phyloP scores from a whole-genome alignment of 2,797 vertebrate species.

The Gastrophryne carolinensis region DNA sequence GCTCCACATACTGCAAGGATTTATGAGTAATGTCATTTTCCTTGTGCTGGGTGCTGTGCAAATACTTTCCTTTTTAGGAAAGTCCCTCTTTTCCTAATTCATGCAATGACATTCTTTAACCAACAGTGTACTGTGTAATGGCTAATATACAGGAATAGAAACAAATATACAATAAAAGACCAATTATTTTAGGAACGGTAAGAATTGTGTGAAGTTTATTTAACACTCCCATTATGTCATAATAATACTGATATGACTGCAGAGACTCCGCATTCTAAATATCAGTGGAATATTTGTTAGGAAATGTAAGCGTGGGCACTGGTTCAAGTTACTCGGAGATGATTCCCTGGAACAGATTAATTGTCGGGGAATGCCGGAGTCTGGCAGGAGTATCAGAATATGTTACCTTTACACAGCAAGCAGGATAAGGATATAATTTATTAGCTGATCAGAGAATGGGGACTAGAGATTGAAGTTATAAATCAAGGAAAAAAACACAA shows the following conservation, averaged over 20 bases:
- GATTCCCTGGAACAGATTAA: slow-evolving; percentile 1
- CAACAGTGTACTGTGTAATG: too few relatives aligned
- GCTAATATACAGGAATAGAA: too few relatives aligned
- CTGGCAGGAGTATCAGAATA: not conserved
- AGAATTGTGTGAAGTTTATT: too few relatives aligned
- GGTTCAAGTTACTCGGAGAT: not conserved
- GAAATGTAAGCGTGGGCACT: not conserved
- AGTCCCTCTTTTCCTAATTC: too few relatives aligned
- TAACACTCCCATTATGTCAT: not conserved
- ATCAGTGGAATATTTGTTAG: not conserved
- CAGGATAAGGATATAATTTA: not conserved
- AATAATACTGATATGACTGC: not conserved
- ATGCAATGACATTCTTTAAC: too few relatives aligned
- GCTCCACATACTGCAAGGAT: too few relatives aligned
- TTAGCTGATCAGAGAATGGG: not conserved
- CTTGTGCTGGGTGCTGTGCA: too few relatives aligned
- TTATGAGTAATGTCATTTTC: too few relatives aligned
- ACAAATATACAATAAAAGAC: too few relatives aligned
- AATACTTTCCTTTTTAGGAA: too few relatives aligned
- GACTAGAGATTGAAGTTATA: too few relatives aligned
- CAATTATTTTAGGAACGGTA: too few relatives aligned
- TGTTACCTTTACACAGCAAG: not conserved
- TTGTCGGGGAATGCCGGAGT: not conserved
- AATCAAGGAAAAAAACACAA: not conserved
- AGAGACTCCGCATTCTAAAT: not conserved